Base-by-base conservation (phyloP, 2,888 invertebrate genomes). In the Tetrapedia diversipes region DNA sequence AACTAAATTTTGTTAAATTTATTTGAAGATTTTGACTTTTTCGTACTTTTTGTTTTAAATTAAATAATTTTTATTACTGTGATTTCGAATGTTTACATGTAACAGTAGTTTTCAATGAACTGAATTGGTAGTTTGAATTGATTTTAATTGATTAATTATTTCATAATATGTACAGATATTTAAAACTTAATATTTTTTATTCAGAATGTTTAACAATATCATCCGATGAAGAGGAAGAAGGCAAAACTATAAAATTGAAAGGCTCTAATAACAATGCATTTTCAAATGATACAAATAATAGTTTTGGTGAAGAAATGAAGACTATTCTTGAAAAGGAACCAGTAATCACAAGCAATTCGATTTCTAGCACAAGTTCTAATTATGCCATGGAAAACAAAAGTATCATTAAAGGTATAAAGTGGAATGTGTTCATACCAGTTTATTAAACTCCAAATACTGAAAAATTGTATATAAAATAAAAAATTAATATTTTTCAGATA, bases 161-260 rank as follows among this genome's bases (percentile, higher is more conserved):
- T 53, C 54, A 39, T 11, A 53, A 10, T 7, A 43, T 19, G 24
- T 10, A 61, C 10, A 6, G 11, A 8, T 22, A 22, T 32, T 51
- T 34, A 6, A 49, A n/a, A 47, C 19, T 11, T 69, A 16, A 57
- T 68, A 57, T 78, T 68, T 54, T 41, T 63, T 69, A 27, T 82
- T 22, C 81, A 90, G 92, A 91, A 79, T 92, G 91, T 77, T 86
- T 92, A 64, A 92, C 92, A 14, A 90, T 92, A 84, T 92, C 92
- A 1, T 92, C 92, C 8, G 92, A 92, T 56, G 92, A 92, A 63
- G 92, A 92, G 71, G 92, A 92, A 61, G 91, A 90, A 14, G 80
- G 80, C 19, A 86, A 84, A 60, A 71, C 57, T 68, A 86, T 68
- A 77, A 77, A 76, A 51, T 39, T n/a, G 34, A 83, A 72, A 6